These are phyloP conservation scores for Eupeodes latifasciatus DNA, from an alignment of 2,888 invertebrate genomes.

Conservation along the genomic window DNA sequence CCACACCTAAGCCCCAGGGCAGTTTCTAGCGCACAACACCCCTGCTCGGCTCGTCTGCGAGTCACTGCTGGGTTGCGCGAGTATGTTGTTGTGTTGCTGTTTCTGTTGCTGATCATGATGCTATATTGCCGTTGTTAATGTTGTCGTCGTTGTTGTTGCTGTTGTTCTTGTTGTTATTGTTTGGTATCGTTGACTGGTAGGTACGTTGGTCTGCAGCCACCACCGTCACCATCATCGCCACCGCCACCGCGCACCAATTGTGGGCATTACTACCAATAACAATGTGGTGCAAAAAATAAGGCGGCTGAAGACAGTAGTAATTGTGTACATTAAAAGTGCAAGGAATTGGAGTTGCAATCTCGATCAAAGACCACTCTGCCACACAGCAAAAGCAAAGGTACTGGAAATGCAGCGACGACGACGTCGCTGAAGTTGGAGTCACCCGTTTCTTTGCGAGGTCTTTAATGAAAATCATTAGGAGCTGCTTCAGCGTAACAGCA, in stretches of 20 bases:
- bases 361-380: slow-evolving; percentile 42
- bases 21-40: slow-evolving; percentile 57
- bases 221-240: not conserved
- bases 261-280: slow-evolving; percentile 74
- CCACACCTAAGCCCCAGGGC: slow-evolving; percentile 80
- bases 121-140: slow-evolving; percentile 62
- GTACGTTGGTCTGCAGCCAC: slow-evolving; percentile 41
- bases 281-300: slow-evolving; percentile 76
- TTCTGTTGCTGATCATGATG: slow-evolving; percentile 61
- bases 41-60: not conserved
- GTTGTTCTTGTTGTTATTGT: slow-evolving; percentile 30
- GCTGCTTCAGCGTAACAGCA: slow-evolving; percentile 35
- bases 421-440: slow-evolving; percentile 20
- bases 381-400: not conserved
- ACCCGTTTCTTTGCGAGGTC: slow-evolving; percentile 61
- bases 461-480: slow-evolving; percentile 74
- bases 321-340: slow-evolving; percentile 76
- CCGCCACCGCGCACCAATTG: slow-evolving; percentile 70
- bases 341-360: slow-evolving; percentile 73
- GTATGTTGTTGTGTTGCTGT: slow-evolving; percentile 64
- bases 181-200: not conserved
- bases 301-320: slow-evolving; percentile 77
- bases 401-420: slow-evolving; percentile 26
- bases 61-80: slow-evolving; percentile 32
- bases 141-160: slow-evolving; percentile 45